Base-by-base conservation (phyloP, 2,113 vertebrate species). In the Odocoileus hemionus region DNA sequence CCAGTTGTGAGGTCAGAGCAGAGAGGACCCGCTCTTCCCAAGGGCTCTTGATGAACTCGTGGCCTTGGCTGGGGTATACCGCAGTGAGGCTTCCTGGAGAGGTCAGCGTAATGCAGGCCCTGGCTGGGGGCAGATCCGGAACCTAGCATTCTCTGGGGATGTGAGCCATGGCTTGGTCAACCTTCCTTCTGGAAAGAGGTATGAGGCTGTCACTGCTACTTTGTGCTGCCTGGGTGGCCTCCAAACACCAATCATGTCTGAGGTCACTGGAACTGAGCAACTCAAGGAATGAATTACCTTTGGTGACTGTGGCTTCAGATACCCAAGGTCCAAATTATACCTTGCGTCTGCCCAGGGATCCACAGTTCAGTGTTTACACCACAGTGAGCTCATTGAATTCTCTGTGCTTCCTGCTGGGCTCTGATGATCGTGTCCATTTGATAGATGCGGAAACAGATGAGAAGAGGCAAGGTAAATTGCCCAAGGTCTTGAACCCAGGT, bases 271-370 rank as follows among this genome's bases (percentile, higher is more conserved):
- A 94, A 82, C 23, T 4, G 70, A 95, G 89, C 80, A 55, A 60
- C 7, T 64, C 52, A 87, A 95, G 89, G 93, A 93, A 95, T 84
- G 39, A 39, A 39, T 39, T 39, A 55, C 86, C 55, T 61, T 91
- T 89, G 89, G 55, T 86, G 67, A 70, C n/a, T 87, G 86, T 60
- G 86, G 78, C 64, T 94, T 98, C n/a, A 94, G 52, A 82, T 78
- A 47, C 33, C 67, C 4, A 3, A 61, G 47, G 67, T 89, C 82
- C 60, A 94, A 76, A 89, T 93, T 78, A 67, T 9, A 64, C 36
- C 50, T 89, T 39, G 39, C 8, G 12, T 91, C 43, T 96, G 58
- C 30, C 76, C 60, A n/a, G 85, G 60, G 67, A 84, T 17, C 55
- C n/a, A 45, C 36, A 60, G 33, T 30, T 92, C 8, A 5, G 54